Evolutionary conservation across 2,113 vertebrate genomes (phyloP).

Genomic region (Syrrhaptes paradoxus): DNA sequence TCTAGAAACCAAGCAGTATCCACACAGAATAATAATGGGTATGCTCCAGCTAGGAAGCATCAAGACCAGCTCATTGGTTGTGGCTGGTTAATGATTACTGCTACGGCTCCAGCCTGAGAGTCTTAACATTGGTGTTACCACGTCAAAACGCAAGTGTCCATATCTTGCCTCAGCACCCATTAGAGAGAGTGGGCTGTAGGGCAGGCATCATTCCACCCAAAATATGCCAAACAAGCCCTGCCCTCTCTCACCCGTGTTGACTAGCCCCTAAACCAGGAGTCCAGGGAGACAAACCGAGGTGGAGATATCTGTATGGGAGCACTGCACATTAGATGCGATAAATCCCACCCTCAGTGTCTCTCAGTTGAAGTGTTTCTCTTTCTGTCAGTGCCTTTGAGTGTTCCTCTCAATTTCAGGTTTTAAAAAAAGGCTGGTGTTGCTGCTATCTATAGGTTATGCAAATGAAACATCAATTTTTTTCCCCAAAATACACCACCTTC

Average conservation of each 20-base stretch:
- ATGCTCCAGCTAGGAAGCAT: fast-evolving
- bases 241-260: not conserved
- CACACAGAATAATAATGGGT: not conserved
- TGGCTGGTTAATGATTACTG: not conserved
- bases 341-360: not conserved
- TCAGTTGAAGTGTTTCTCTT: not conserved
- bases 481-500: not conserved
- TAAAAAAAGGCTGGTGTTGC: not conserved
- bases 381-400: not conserved
- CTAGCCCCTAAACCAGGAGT: not conserved
- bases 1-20: not conserved
- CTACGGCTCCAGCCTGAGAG: not conserved
- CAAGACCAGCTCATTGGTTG: not conserved
- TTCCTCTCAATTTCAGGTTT: conserved; percentile 2
- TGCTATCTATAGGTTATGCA: conserved; percentile 6
- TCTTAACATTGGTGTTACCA: not conserved
- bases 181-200: not conserved
- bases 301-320: not conserved
- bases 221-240: not conserved
- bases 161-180: not conserved
- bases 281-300: not conserved
- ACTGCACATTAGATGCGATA: not conserved
- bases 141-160: not conserved
- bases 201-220: not conserved
- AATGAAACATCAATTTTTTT: not conserved